phyloP scores from a whole-genome alignment of 2,888 invertebrate genomes.

The Xylota segnis region DNA sequence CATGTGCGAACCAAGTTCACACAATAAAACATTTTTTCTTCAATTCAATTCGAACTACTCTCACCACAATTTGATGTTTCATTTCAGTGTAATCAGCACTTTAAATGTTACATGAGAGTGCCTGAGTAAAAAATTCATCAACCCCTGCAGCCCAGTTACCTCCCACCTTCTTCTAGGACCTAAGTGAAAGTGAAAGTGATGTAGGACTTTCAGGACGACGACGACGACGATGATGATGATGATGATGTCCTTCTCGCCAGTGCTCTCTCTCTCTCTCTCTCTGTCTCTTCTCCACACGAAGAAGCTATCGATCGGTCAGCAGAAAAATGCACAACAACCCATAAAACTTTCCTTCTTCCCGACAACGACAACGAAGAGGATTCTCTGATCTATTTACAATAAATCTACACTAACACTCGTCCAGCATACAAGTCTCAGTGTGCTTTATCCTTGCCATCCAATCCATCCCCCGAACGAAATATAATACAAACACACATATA shows the following conservation, averaged over 20 bases:
- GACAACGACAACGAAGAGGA: too few species aligned
- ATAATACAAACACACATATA: conserved; percentile 63
- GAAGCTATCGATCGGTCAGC: conserved; percentile 75
- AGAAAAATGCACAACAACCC: conserved; percentile 72
- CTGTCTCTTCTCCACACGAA: conserved; percentile 37
- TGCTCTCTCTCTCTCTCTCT: too few species aligned
- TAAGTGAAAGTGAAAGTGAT: conserved; percentile 71
- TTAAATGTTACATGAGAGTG: conserved; percentile 62
- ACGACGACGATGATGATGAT: too few species aligned
- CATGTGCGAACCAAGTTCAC: conserved; percentile 3
- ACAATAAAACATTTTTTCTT: conserved; percentile 1
- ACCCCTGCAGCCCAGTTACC: conserved; percentile 12
- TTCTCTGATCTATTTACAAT: conserved; percentile 76
- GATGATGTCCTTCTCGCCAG: conserved; percentile 24
- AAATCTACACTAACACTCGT: conserved; percentile 71
- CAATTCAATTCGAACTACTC: conserved; percentile 13
- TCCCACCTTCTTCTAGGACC: neutral
- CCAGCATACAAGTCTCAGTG: conserved; percentile 11
- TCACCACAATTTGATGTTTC: conserved; percentile 28
- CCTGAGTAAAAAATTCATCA: conserved; percentile 61
- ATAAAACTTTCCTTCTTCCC: conserved; percentile 54
- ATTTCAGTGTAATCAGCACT: conserved; percentile 65
- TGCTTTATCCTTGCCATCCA: conserved; percentile 23
- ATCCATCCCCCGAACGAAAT: conserved; percentile 18
- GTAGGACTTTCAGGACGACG: conserved; percentile 63